A percentile compares a stretch with the other conserved stretches of the same genome.
phyloP scores from a whole-genome alignment of 2,888 invertebrate genomes.

The Sinodicranocentrus sp. region DNA sequence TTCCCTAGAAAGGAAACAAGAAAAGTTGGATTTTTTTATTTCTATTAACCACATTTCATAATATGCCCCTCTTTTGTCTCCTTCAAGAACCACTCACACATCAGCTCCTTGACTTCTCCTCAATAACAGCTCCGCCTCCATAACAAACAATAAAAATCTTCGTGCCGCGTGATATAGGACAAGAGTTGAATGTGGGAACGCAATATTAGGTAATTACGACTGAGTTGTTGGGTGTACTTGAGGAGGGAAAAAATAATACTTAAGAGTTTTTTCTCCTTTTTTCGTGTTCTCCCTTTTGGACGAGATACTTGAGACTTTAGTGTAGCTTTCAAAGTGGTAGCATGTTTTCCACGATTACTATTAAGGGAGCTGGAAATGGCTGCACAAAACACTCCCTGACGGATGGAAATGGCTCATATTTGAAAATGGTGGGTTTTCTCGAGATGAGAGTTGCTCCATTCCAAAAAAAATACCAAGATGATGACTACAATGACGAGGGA shows the following conservation, averaged over 20 bases:
- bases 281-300: background rate
- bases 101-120: background rate
- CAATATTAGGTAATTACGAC: slow-evolving; percentile 59
- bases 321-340: slow-evolving; percentile 28
- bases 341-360: slow-evolving; percentile 43
- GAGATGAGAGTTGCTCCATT: background rate
- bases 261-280: slow-evolving; percentile 12
- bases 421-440: slow-evolving; percentile 42
- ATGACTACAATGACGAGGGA: slow-evolving; percentile 5
- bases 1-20: slow-evolving; percentile 27
- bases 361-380: slow-evolving; percentile 64
- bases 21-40: slow-evolving; percentile 56
- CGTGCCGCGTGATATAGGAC: background rate
- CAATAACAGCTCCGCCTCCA: background rate
- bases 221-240: slow-evolving; percentile 56
- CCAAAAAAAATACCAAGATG: slow-evolving; percentile 19
- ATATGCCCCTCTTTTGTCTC: slow-evolving; percentile 16
- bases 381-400: slow-evolving; percentile 59
- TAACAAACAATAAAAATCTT: slow-evolving; percentile 6
- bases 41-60: slow-evolving; percentile 68
- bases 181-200: background rate
- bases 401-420: slow-evolving; percentile 69
- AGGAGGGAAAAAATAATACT: background rate
- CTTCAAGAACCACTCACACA: background rate
- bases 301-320: slow-evolving; percentile 14